A percentile compares a stretch with the other conserved stretches of the same genome.
These are phyloP conservation scores for Enteromius radiatus DNA, from an alignment of 2,797 vertebrate species.

Conservation along the genomic window DNA sequence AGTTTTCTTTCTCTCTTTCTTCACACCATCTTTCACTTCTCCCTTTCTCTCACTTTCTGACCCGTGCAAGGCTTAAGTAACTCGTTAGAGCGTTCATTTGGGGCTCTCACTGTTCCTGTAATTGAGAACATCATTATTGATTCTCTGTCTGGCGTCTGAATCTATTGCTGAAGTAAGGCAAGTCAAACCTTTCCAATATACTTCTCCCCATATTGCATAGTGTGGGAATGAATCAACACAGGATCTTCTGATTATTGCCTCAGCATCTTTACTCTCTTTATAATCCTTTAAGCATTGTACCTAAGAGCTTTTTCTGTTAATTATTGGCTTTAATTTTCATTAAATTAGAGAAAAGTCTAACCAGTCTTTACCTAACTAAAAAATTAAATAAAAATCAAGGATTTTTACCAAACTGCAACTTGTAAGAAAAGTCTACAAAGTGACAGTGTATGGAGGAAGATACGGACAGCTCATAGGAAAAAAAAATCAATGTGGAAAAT, in stretches of 20 bases:
- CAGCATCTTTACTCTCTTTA: neutral
- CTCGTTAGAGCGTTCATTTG: constrained; percentile 52
- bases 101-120: constrained; percentile 59
- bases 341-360: neutral
- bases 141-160: constrained; percentile 57
- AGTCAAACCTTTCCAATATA: constrained; percentile 49
- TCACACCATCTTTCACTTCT: constrained; percentile 21
- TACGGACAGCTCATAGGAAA: neutral
- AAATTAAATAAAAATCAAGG: neutral
- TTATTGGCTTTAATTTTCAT: neutral
- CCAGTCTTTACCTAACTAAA: too few relatives aligned
- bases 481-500: neutral
- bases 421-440: neutral
- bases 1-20: constrained; percentile 33
- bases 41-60: constrained; percentile 39
- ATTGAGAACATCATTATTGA: constrained; percentile 62
- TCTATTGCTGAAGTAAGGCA: constrained; percentile 48
- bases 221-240: constrained; percentile 19
- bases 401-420: neutral
- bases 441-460: neutral
- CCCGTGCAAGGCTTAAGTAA: constrained; percentile 51
- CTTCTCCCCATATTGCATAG: constrained; percentile 31
- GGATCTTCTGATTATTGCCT: constrained; percentile 15
- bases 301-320: neutral
- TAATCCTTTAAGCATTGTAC: constrained; percentile 19